Evolutionary conservation across 2,113 vertebrate genomes (phyloP).

Genomic region (Carettochelys insculpta): DNA sequence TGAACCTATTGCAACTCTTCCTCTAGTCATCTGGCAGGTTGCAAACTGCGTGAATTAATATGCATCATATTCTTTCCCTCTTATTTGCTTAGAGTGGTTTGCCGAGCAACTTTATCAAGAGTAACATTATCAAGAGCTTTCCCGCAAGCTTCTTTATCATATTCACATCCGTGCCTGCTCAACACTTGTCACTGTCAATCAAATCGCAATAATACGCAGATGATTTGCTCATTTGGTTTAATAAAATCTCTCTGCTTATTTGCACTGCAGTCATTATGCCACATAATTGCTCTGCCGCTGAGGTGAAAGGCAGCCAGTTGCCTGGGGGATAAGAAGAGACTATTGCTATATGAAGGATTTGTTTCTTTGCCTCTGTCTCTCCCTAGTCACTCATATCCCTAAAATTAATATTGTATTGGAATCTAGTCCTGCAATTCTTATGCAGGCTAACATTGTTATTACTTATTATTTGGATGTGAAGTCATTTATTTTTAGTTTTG

Average conservation of each 20-base stretch:
- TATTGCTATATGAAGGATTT: conserved; percentile 93
- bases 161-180: conserved; percentile 87
- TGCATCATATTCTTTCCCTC: conserved; percentile 81
- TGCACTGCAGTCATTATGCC: conserved; percentile 97
- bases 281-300: conserved; percentile 92
- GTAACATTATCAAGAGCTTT: conserved; percentile 98
- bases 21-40: conserved; percentile 62
- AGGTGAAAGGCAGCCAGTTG: conserved; percentile 93
- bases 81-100: conserved; percentile 90
- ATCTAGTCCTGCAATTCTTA: conserved; percentile 91
- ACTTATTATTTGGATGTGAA: conserved; percentile 95
- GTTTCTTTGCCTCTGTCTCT: conserved; percentile 87
- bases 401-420: conserved; percentile 99
- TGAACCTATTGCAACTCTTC: conserved; percentile 77
- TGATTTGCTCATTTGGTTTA: conserved; percentile 99
- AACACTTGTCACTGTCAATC: conserved; percentile 99
- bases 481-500: conserved; percentile 94
- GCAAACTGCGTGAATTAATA: conserved; percentile 91
- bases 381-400: conserved; percentile 94
- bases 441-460: conserved; percentile 99
- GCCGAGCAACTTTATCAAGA: conserved; percentile 94
- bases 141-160: conserved; percentile 91
- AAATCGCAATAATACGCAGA: conserved; percentile 96
- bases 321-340: conserved; percentile 95
- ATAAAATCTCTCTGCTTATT: conserved; percentile 99